Evolutionary conservation across 64 coral and sea anemone genomes (phyloP).

Genomic region (Porites australiensis): DNA sequence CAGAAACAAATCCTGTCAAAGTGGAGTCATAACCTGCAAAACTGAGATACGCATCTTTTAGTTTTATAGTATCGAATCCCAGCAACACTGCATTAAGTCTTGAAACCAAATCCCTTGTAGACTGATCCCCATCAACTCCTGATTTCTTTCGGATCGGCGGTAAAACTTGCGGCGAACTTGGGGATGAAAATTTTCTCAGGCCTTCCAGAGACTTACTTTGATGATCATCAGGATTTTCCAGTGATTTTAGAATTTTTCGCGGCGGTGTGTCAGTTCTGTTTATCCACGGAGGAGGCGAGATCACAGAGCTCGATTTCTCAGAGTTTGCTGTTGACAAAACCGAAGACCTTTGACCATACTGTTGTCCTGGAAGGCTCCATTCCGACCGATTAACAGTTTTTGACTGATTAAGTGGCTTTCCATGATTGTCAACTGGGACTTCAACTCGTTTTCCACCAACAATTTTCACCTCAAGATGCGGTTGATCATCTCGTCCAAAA

Average conservation of each 20-base stretch:
- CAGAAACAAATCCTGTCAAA: slow-evolving; percentile 83
- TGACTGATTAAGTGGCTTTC: slow-evolving; percentile 32
- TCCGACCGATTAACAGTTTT: not conserved
- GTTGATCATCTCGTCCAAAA: slow-evolving; percentile 94
- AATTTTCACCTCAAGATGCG: slow-evolving; percentile 79
- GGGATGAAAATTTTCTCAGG: slow-evolving; percentile 10
- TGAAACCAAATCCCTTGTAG: not conserved
- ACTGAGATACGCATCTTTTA: slow-evolving; percentile 78
- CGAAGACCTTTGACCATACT: not conserved
- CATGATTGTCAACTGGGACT: slow-evolving; percentile 79
- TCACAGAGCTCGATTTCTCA: not conserved
- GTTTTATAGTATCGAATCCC: slow-evolving; percentile 55
- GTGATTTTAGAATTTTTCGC: slow-evolving; percentile 66
- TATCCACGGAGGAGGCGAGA: slow-evolving; percentile 66
- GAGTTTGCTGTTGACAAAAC: slow-evolving; percentile 30
- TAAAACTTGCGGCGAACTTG: slow-evolving; percentile 42
- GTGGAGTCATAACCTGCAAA: slow-evolving; percentile 89
- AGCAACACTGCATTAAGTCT: not conserved
- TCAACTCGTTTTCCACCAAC: slow-evolving; percentile 93
- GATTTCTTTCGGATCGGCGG: slow-evolving; percentile 71
- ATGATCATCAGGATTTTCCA: slow-evolving; percentile 43
- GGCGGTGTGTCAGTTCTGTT: slow-evolving; percentile 70
- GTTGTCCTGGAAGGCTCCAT: slow-evolving; percentile 3
- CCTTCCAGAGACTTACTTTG: not conserved
- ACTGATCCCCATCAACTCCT: not conserved